These are phyloP conservation scores for Heliothis subflexa DNA, from an alignment of 1,140 invertebrate genomes.

Conservation along the genomic window DNA sequence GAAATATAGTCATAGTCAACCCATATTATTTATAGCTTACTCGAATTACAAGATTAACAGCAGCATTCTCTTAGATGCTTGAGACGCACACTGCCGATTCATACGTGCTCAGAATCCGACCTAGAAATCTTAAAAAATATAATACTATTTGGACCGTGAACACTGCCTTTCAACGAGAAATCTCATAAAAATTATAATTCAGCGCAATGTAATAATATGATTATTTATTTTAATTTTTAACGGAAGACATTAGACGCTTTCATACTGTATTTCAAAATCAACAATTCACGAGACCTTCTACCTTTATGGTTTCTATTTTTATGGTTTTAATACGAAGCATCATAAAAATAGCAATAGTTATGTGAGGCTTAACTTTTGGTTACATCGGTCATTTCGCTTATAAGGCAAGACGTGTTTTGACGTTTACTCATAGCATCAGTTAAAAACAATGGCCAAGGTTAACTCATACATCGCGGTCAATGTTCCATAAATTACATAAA, in stretches of 20 bases:
- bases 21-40: background rate
- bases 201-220: slow-evolving; percentile 5
- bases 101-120: slow-evolving; percentile 23
- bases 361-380: slow-evolving; percentile 1
- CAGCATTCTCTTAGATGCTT: background rate
- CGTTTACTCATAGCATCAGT: slow-evolving; percentile 6
- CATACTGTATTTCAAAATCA: background rate
- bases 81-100: slow-evolving; percentile 18
- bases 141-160: slow-evolving; percentile 42
- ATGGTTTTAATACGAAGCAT: background rate
- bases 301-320: background rate
- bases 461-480: slow-evolving; percentile 23
- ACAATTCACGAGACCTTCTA: background rate
- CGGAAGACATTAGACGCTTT: background rate
- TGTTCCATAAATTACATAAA: slow-evolving; percentile 25
- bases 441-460: slow-evolving; percentile 36
- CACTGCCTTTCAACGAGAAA: slow-evolving; percentile 40
- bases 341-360: background rate
- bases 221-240: background rate
- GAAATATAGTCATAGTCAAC: background rate
- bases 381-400: slow-evolving; percentile 17
- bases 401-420: slow-evolving; percentile 36
- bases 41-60: background rate
- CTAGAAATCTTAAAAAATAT: slow-evolving; percentile 42
- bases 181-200: slow-evolving; percentile 22